Base-by-base conservation (phyloP, 1,140 invertebrate genomes). In the Lasioglossum albipes region DNA sequence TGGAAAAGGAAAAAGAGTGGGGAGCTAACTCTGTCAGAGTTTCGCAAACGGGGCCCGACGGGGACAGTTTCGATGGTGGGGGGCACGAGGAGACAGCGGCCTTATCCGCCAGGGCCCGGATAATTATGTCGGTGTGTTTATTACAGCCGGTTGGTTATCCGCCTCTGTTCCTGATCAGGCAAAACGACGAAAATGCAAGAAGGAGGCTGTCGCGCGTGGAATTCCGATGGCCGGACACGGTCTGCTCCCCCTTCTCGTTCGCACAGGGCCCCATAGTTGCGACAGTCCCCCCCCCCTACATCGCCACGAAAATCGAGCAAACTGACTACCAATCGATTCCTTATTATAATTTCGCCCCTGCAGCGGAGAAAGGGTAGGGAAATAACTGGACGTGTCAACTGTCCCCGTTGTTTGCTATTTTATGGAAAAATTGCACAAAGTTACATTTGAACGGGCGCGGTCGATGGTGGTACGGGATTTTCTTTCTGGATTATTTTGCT, bases 111-210 rank as follows among this genome's bases (percentile, higher is more conserved):
- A 45, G 83, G 85, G 90, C 87, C 91, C 84, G 86, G 87, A 91
- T 92, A 92, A 93, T 92, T 92, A 91, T 90, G 86, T 92, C 83
- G 86, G 84, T 76, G 90, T 89, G 90, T 92, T 93, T 93, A 93
- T 93, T 90, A 84, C 87, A 67, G 74, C 84, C 79, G 75, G 82
- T 87, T 85, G 75, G 82, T 87, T 85, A 83, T 86, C 85, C 83
- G 84, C 84, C 84, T 90, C 86, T 79, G 88, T 89, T 91, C 88
- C 69, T 31, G 64, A 66, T 80, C 78, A 2, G 52, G 13, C 66
- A 74, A 81, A 84, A 80, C 41, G 68, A 74, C 45, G n/a, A 71
- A 59, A 57, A 31, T 16, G 54, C 36, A 6, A 54, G 70, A 59
- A 76, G 84, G 84, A 90, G 87, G 83, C 81, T 75, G 31, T 41